Evolutionary conservation across 2,797 vertebrate species (phyloP), one percentile per base, ranked within the genome.

Genomic region (Syngnathus acus): DNA sequence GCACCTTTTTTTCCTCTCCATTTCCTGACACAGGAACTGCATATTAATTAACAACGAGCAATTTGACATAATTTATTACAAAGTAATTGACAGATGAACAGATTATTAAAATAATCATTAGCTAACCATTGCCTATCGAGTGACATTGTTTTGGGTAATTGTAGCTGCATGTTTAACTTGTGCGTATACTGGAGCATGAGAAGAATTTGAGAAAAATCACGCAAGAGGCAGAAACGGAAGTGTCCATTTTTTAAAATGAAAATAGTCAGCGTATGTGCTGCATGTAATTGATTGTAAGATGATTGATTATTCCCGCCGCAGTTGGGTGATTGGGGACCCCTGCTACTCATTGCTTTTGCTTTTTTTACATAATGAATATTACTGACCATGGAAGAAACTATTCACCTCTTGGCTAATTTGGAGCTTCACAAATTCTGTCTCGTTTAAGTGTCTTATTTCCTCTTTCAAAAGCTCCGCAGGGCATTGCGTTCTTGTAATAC

Each of bases 401-500:
- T 39, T 38, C 16, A 38, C 57, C 8, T 39, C 17, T 6, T 39
- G 17, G 7, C 39, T 71, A 78, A 67, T 72, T 66, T 70, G 65
- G 64, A 75, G 71, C 73, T 75, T 77, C 51, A 73, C 65, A 59
- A 78, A 71, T 69, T 80, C 68, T 76, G 55, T 72, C 67, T 75
- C 76, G 78, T 71, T 79, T 78, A 78, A 77, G 67, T 66, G 68
- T 62, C 43, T 74, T 72, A 81, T 73, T 74, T 73, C 73, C 72
- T 58, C 50, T 9, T 51, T 21, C 19, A 4, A 72, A 74, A 82
- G 62, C 67, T 70, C 67, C 65, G 9, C 50, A 47, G 53, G 67
- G 74, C 74, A 78, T 73, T 62, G 75, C 77, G 68, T 74, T 71
- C 71, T 65, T 47, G 71, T 73, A 73, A 81, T 84, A 79, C 84